Percentiles rank a stretch among this genome's conserved stretches.
These are phyloP conservation scores for Notothenia rossii DNA, from an alignment of 2,113 vertebrate species.

Conservation along the genomic window DNA sequence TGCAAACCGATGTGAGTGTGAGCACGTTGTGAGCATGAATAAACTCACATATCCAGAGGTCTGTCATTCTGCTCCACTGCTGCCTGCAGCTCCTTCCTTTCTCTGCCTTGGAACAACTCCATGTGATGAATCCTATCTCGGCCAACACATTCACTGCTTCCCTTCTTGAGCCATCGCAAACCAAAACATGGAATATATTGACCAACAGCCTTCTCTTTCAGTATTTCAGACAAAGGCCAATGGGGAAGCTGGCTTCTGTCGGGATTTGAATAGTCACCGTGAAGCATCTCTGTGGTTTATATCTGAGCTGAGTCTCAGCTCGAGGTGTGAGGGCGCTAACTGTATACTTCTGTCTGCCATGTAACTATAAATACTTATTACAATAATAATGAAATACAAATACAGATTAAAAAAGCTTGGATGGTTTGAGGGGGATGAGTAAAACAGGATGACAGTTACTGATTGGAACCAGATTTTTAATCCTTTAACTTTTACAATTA, in stretches of 20 bases:
- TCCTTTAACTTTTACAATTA: no score
- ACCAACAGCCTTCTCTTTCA: conserved; percentile 44
- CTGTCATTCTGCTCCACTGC: conserved; percentile 22
- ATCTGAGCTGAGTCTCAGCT: conserved; percentile 1
- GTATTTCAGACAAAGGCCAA: conserved; percentile 41
- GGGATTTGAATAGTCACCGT: neutral
- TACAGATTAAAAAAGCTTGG: no score
- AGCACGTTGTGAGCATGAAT: conserved; percentile 13
- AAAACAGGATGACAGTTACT: no score
- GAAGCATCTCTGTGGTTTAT: neutral
- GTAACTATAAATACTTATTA: neutral
- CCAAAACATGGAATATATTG: conserved; percentile 52
- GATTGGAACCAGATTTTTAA: no score
- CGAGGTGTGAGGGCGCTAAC: neutral
- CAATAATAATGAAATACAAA: neutral
- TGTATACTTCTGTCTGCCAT: neutral
- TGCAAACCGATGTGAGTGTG: conserved; percentile 7
- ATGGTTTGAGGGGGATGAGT: no score
- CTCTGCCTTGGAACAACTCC: conserved; percentile 57
- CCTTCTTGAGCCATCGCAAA: conserved; percentile 47
- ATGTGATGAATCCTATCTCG: conserved; percentile 74
- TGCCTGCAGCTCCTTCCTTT: conserved; percentile 47
- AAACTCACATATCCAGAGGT: conserved; percentile 13
- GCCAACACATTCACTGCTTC: conserved; percentile 57
- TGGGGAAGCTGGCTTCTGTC: neutral